Percentiles rank a stretch among this genome's conserved stretches.
phyloP scores from a whole-genome alignment of 2,888 invertebrate species.

The Phanerotoma sp. region DNA sequence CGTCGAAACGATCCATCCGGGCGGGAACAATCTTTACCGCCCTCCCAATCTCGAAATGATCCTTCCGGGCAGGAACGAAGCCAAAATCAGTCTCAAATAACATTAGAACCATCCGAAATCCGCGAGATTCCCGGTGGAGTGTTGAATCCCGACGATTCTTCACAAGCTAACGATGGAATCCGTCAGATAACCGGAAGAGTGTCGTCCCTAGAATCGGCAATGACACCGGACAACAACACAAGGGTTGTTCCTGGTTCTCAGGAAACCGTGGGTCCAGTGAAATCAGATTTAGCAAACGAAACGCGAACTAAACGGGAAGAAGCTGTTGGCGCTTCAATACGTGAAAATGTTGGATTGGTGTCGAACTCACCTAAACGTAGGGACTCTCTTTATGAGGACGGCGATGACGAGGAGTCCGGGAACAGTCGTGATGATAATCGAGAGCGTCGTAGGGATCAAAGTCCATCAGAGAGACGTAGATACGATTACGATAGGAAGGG shows the following conservation, averaged over 20 bases:
- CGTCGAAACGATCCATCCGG: slow-evolving; percentile 54
- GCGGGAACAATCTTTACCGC: slow-evolving; percentile 50
- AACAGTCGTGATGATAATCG: slow-evolving; percentile 52
- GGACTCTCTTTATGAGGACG: slow-evolving; percentile 53
- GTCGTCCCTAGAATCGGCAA: slow-evolving; percentile 46
- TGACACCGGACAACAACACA: slow-evolving; percentile 40
- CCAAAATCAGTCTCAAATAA: slow-evolving; percentile 33
- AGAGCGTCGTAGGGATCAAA: slow-evolving; percentile 47
- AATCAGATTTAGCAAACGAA: slow-evolving; percentile 46
- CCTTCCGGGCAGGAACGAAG: slow-evolving; percentile 52
- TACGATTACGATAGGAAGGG: slow-evolving; percentile 49
- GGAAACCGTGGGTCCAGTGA: slow-evolving; percentile 41
- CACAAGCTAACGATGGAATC: slow-evolving; percentile 39
- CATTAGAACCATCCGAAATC: slow-evolving; percentile 42
- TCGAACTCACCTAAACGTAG: slow-evolving; percentile 45
- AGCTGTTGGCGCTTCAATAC: slow-evolving; percentile 52
- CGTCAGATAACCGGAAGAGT: slow-evolving; percentile 52
- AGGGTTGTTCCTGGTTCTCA: slow-evolving; percentile 54
- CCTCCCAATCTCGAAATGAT: slow-evolving; percentile 50
- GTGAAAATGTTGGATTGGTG: slow-evolving; percentile 39
- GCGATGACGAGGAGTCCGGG: slow-evolving; percentile 52
- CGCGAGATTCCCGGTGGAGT: slow-evolving; percentile 52
- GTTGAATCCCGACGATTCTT: slow-evolving; percentile 42
- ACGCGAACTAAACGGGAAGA: slow-evolving; percentile 51
- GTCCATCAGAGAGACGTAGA: slow-evolving; percentile 44